Conservation (phyloP, 1,140 invertebrate species). For the Apolygus lucorum region DNA sequence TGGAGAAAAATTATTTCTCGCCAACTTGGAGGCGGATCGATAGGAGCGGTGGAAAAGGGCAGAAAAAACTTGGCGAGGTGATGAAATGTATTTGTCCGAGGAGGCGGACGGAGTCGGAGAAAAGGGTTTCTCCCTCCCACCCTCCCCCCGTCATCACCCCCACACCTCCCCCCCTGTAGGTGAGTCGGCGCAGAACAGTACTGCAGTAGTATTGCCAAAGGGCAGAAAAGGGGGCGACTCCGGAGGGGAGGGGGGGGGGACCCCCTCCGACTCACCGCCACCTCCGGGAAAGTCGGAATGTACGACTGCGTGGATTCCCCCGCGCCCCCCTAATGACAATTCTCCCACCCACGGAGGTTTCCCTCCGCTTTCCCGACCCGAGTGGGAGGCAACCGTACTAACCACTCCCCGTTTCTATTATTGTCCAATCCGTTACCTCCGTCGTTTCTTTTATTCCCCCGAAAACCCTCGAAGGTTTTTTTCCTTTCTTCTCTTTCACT, state of each 20-base stretch:
- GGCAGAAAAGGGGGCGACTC: too few species aligned
- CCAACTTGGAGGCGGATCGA: too few species aligned
- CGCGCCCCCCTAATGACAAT: not conserved
- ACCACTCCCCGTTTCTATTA: not conserved
- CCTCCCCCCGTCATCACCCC: too few species aligned
- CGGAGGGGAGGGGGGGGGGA: slow-evolving; percentile 2
- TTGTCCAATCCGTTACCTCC: not conserved
- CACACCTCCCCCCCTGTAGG: too few species aligned
- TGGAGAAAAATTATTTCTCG: not conserved
- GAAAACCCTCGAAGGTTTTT: too few species aligned
- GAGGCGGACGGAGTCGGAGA: slow-evolving; percentile 1
- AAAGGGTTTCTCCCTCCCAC: too few species aligned
- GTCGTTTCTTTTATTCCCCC: not conserved
- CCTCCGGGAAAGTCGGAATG: slow-evolving; percentile 12
- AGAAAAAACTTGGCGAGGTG: too few species aligned
- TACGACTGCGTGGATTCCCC: slow-evolving; percentile 5
- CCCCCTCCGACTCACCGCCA: too few species aligned
- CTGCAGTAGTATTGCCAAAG: slow-evolving; percentile 15
- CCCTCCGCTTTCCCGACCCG: not conserved
- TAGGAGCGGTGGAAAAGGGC: too few species aligned
- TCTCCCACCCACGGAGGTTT: not conserved
- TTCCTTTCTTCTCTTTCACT: too few species aligned
- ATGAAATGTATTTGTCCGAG: slow-evolving; percentile 16
- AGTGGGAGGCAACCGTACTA: not conserved
- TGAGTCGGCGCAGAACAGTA: not conserved